Percentiles rank a stretch among this genome's conserved stretches.
Evolutionary conservation across 2,888 invertebrate genomes (phyloP).

Genomic region (Xestia c-nigrum): DNA sequence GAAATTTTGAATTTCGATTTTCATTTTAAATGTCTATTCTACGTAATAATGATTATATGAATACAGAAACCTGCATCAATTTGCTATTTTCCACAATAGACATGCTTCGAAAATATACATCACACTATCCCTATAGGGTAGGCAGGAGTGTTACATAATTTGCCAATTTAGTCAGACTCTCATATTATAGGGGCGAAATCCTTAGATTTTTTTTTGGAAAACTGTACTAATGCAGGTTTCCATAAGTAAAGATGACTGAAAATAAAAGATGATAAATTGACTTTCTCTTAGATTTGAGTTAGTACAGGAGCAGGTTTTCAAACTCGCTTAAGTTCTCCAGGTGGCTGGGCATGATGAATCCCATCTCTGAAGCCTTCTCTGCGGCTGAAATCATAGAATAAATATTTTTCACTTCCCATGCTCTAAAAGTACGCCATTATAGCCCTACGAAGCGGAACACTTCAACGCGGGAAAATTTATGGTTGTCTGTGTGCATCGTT

Average conservation of each 20-base stretch:
- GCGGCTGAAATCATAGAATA: slow-evolving; percentile 18
- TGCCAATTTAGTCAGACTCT: not conserved
- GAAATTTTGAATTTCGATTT: slow-evolving; percentile 49
- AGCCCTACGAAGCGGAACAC: too few relatives aligned
- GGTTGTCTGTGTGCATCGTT: too few relatives aligned
- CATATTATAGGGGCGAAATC: not conserved
- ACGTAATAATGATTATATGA: slow-evolving; percentile 16
- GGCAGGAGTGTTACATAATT: not conserved
- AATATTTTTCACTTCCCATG: too few relatives aligned
- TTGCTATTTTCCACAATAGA: slow-evolving; percentile 10
- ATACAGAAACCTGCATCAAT: slow-evolving; percentile 19
- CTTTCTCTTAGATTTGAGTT: not conserved
- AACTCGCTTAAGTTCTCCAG: slow-evolving; percentile 38
- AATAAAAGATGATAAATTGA: not conserved
- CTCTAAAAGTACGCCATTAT: too few relatives aligned
- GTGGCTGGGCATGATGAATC: slow-evolving; percentile 20
- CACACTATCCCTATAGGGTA: not conserved
- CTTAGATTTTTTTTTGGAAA: not conserved
- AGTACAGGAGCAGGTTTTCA: slow-evolving; percentile 37
- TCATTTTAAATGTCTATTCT: slow-evolving; percentile 35
- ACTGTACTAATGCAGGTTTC: slow-evolving; percentile 15
- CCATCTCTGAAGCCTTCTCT: slow-evolving; percentile 16
- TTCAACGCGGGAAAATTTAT: too few relatives aligned
- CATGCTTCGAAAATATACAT: slow-evolving; percentile 31
- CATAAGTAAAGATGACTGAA: not conserved